Evolutionary conservation across 1,140 invertebrate species (phyloP), one percentile per base, ranked within the genome.

Genomic region (Lanistes nyassanus): DNA sequence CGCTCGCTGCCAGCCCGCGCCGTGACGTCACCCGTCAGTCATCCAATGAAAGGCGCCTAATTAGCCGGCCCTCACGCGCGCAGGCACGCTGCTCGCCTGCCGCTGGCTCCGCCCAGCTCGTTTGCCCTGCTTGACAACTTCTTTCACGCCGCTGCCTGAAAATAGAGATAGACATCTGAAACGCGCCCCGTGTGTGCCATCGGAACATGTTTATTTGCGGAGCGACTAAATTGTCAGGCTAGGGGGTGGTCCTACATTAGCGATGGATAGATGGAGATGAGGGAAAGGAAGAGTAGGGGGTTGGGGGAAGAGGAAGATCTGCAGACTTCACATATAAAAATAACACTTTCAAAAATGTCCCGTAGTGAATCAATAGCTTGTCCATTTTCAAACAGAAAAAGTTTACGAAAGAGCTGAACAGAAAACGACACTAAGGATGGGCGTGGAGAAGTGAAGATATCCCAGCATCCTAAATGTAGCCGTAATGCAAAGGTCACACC

Each of bases 11-110:
- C 23, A 23, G 65, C 36, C 36, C 37, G 9, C 29, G 65, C 26
- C 70, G 70, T 72, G 70, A 72, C 70, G 70, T 62, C 56, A 62
- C 55, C 70, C 60, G 70, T 72, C 70, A 72, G 34, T 72, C 70
- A 72, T 72, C 70, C 70, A 72, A 72, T 72, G 70, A 72, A 55
- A 60, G 70, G 34, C 53, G 70, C n/a, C 70, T 72, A 72, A 72
- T 72, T 72, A 72, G 70, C 70, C 39, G 42, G 47, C 29, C 37
- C 68, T 67, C 68, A 9, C 68, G 68, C 68, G 68, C 68, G 13
- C 26, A 19, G 26, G 3, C 23, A 6, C 53, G 31, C 51, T 37
- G 70, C 55, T 37, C 31, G 42, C 13, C 47, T 21, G 51, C 56
- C 23, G 19, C 21, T 51, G 56, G 55, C 70, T 72, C 70, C 70